Conservation (phyloP, 2,797 vertebrate genomes). For the Artibeus lituratus region DNA sequence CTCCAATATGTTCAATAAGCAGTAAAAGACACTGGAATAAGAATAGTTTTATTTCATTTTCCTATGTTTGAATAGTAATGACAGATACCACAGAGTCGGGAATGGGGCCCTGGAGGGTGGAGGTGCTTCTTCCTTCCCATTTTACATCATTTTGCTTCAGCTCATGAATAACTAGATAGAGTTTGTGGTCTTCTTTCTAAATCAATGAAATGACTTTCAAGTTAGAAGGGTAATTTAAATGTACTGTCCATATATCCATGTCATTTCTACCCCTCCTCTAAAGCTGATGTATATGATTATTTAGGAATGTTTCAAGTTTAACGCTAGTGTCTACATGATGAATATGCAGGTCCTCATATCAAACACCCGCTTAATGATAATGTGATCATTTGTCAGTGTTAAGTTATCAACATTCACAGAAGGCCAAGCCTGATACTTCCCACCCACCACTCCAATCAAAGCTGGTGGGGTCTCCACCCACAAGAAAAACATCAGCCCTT, state of each 20-base stretch:
- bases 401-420: slow-evolving; percentile 58
- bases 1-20: background rate
- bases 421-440: background rate
- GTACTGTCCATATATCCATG: slow-evolving; percentile 45
- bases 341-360: slow-evolving; percentile 63
- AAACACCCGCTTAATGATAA: slow-evolving; percentile 63
- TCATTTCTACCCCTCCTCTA: slow-evolving; percentile 52
- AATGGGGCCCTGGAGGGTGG: background rate
- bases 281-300: slow-evolving; percentile 60
- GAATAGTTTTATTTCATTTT: background rate
- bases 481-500: slow-evolving; percentile 52
- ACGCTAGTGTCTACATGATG: slow-evolving; percentile 57
- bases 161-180: slow-evolving; percentile 55
- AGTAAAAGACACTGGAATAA: background rate
- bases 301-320: slow-evolving; percentile 55
- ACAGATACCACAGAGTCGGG: background rate
- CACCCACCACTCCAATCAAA: slow-evolving; percentile 58
- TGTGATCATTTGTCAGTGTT: slow-evolving; percentile 68
- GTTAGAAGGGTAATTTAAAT: slow-evolving; percentile 55
- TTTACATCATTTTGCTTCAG: slow-evolving; percentile 37
- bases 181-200: slow-evolving; percentile 58
- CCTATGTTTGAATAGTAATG: background rate
- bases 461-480: slow-evolving; percentile 59
- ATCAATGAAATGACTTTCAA: slow-evolving; percentile 69
- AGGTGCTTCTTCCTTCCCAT: background rate